These are phyloP conservation scores for Smithornis capensis DNA, from an alignment of 2,113 vertebrate species.

Conservation along the genomic window DNA sequence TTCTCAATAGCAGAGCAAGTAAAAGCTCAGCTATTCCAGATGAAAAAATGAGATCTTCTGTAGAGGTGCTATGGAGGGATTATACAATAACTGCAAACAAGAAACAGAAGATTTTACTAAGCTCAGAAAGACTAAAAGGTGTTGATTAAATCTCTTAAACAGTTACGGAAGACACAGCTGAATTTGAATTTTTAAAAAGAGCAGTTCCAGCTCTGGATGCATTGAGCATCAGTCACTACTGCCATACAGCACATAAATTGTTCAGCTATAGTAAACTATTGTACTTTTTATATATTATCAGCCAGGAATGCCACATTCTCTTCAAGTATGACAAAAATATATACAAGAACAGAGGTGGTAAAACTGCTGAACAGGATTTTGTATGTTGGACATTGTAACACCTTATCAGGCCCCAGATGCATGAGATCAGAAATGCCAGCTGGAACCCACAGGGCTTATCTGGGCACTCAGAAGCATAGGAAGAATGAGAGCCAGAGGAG, in stretches of 20 bases:
- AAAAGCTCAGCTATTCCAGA: neutral
- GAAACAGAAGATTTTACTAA: neutral
- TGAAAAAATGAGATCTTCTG: neutral
- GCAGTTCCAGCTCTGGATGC: neutral
- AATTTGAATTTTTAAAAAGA: neutral
- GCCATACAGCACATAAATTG: neutral
- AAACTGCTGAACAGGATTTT: conserved; percentile 3
- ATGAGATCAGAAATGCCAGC: conserved; percentile 55
- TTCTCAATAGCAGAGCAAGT: neutral
- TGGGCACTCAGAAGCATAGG: conserved; percentile 18
- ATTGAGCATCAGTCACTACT: neutral
- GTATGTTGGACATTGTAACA: conserved; percentile 11
- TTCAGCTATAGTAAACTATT: neutral
- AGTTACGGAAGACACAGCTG: neutral
- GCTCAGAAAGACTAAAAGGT: neutral
- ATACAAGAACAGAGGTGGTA: conserved; percentile 12
- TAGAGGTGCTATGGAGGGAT: neutral
- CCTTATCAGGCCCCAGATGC: conserved; percentile 45
- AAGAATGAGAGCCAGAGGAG: conserved; percentile 27
- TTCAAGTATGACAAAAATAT: neutral
- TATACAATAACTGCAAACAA: neutral
- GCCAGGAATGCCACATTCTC: conserved; percentile 2
- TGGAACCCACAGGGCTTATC: conserved; percentile 53
- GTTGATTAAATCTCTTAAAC: neutral
- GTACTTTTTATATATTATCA: neutral